Evolutionary conservation across 2,888 invertebrate genomes (phyloP), one percentile per base, ranked within the genome.

Genomic region (Clivina fossor): DNA sequence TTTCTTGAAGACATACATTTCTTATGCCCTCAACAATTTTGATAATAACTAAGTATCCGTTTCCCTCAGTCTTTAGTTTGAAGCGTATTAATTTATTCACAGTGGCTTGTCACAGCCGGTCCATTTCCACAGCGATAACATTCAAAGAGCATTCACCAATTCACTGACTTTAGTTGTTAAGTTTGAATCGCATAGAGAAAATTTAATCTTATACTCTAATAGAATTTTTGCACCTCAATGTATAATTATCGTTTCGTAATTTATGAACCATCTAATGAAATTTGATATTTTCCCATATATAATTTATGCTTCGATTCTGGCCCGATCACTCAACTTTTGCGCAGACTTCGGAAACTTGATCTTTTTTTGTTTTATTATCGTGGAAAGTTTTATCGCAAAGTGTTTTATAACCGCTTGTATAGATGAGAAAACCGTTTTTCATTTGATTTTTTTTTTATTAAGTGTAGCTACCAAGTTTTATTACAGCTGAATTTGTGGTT

Each of bases 201-300:
- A n/a, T n/a, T n/a, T n/a, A n/a, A n/a, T n/a, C n/a, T n/a, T n/a
- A n/a, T n/a, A n/a, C n/a, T n/a, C n/a, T n/a, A n/a, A n/a, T n/a
- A n/a, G n/a, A n/a, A n/a, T n/a, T n/a, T n/a, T n/a, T n/a, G n/a
- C n/a, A n/a, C n/a, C n/a, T n/a, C n/a, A n/a, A n/a, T n/a, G n/a
- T n/a, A n/a, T n/a, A n/a, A n/a, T n/a, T n/a, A n/a, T n/a, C n/a
- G n/a, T n/a, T n/a, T n/a, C 20, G 20, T 9, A 40, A 40, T 20
- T 40, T 40, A 40, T 20, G 40, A 40, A 40, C 40, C 20, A 40
- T 19, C 40, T 18, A 40, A 40, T 40, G 18, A 40, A 40, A 19
- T 40, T 20, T 19, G 40, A 40, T 13, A 20, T 40, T 19, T 37
- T n/a, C n/a, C n/a, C 18, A 32, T 18, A 38, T n/a, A 18, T 38